Conservation (phyloP, 2,113 vertebrate species). For the Dicentrarchus labrax region DNA sequence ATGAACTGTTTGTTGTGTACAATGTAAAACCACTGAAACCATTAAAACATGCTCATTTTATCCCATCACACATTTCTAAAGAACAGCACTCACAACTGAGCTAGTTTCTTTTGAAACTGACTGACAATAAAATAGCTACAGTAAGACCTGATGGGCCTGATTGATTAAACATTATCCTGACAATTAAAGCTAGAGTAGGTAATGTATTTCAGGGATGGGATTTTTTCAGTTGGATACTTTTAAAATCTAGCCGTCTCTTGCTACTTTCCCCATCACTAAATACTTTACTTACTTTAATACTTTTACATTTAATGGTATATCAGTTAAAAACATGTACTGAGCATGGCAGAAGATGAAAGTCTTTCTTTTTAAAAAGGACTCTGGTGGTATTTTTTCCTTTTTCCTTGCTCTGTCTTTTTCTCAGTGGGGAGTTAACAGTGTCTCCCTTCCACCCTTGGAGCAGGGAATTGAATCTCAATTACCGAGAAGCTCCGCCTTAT, state of each 20-base stretch:
- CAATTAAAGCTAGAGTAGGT: background rate
- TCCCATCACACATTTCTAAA: background rate
- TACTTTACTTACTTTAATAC: background rate
- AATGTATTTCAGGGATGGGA: no score
- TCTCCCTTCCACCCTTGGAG: slow-evolving; percentile 39
- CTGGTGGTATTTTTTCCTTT: background rate
- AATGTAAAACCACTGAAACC: background rate
- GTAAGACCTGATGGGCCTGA: no score
- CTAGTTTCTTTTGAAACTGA: background rate
- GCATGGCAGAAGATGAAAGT: slow-evolving; percentile 19
- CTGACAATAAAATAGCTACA: background rate
- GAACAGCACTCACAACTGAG: background rate
- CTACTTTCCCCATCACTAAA: no score
- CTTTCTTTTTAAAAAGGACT: background rate
- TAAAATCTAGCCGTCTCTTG: no score
- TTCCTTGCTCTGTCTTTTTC: slow-evolving; percentile 10
- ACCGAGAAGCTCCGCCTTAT: slow-evolving; percentile 36
- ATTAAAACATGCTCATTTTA: background rate
- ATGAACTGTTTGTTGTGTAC: background rate
- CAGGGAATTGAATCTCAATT: slow-evolving; percentile 63
- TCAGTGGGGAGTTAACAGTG: slow-evolving; percentile 36
- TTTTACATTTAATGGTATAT: background rate
- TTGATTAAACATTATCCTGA: no score
- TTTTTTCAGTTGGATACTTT: no score
- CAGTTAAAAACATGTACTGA: background rate